These are phyloP conservation scores for Exephanes ischioxanthus DNA, from an alignment of 2,888 invertebrate genomes.

Conservation along the genomic window DNA sequence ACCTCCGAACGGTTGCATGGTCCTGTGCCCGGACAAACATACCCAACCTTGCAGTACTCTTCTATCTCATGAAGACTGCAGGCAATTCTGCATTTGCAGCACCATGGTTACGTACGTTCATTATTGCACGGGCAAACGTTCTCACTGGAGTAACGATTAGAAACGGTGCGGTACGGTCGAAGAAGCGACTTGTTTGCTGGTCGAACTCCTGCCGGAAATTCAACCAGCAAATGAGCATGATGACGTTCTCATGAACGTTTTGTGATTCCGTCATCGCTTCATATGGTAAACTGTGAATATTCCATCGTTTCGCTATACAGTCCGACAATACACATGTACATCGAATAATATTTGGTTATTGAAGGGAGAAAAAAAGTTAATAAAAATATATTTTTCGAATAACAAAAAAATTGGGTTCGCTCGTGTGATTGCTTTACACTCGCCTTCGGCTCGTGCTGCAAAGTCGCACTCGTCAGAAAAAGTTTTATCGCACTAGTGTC, in stretches of 20 bases:
- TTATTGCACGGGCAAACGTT: constrained; percentile 60
- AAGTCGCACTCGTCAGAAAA: too few relatives aligned
- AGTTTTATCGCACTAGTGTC: too few relatives aligned
- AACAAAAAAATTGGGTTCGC: neutral
- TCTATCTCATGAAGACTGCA: constrained; percentile 71
- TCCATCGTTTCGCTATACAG: too few relatives aligned
- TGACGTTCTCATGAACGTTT: constrained; percentile 45
- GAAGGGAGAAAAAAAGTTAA: neutral
- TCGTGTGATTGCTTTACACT: too few relatives aligned
- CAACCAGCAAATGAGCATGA: neutral
- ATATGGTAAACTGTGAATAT: constrained; percentile 29
- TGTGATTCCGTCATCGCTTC: constrained; percentile 34
- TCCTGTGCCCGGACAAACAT: constrained; percentile 60
- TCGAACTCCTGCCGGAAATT: neutral
- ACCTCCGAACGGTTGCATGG: constrained; percentile 58
- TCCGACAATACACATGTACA: neutral
- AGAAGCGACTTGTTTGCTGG: constrained; percentile 26
- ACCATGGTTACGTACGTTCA: constrained; percentile 20
- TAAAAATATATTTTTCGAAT: too few relatives aligned
- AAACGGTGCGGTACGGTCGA: constrained; percentile 48
- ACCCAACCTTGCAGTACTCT: constrained; percentile 6
- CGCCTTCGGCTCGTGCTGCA: too few relatives aligned
- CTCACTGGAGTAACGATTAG: constrained; percentile 45
- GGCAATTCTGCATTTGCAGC: constrained; percentile 73
- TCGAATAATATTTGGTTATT: neutral